Base-by-base conservation (phyloP, 2,888 invertebrate genomes). In the Cyclophora albipunctata region DNA sequence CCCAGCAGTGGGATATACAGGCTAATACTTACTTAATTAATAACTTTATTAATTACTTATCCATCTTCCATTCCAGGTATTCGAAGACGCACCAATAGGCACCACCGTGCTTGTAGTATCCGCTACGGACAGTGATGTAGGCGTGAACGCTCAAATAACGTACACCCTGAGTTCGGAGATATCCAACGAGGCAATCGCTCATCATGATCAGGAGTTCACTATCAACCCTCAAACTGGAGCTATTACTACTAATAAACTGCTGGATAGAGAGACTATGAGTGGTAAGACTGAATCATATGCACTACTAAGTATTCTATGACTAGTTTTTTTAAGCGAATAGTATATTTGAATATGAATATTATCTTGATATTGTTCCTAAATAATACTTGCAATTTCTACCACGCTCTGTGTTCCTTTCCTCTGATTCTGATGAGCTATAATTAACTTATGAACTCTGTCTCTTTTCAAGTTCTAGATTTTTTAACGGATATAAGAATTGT, bases 141-240 rank as follows among this genome's bases (percentile, higher is more conserved):
- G 98, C 0, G 91, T 97, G 45, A 99, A 99, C 84, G 98, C 98
- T 0, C 94, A 95, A 77, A 94, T 96, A 45, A 93, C 94, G 0
- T 96, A 96, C 75, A 92, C 93, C 20, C 84, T 96, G 34, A 92
- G 92, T 46, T 83, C 86, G 0, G 89, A 89, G 67, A 81, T 85
- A 53, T 84, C 87, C 5, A 91, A 91, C 67, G 93, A 94, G 48
- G 93, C 93, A 34, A 87, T 91, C 40, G 81, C 91, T 0, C 91
- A 91, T 45, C 88, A 90, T 5, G 92, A 92, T 7, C 92, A 92
- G 62, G 91, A 91, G 60, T 99, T 99, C 75, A 89, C 93, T 5
- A 98, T 99, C 59, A 97, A 99, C 76, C 91, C 96, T 0, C 95
- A 95, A 73, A 98, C 97, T 0, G 99, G 99, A 0, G 97, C 97